Percentiles rank a stretch among this genome's conserved stretches.
These are phyloP conservation scores for Eristalis intricaria DNA, from an alignment of 2,888 invertebrate genomes.

Conservation along the genomic window DNA sequence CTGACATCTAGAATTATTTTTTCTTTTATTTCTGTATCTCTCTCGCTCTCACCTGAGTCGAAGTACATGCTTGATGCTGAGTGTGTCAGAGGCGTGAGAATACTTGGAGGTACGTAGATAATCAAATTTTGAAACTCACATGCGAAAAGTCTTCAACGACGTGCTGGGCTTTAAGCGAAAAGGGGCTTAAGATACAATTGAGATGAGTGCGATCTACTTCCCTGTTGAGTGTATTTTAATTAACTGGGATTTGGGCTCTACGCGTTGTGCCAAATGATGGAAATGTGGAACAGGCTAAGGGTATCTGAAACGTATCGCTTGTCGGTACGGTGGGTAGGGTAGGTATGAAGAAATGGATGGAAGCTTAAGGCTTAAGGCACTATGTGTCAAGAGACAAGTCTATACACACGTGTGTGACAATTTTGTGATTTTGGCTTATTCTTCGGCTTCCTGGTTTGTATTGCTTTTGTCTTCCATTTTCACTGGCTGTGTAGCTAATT, in stretches of 20 bases:
- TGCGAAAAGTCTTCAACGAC: not conserved
- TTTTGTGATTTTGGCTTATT: too few species aligned
- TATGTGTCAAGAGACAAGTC: too few species aligned
- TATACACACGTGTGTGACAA: too few species aligned
- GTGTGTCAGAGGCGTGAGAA: constrained; percentile 35
- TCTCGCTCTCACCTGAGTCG: not conserved
- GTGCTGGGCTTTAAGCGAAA: not conserved
- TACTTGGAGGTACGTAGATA: constrained; percentile 11
- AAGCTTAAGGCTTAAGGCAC: not conserved
- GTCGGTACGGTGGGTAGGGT: not conserved
- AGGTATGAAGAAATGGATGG: not conserved
- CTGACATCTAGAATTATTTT: constrained; percentile 17
- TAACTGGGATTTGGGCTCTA: not conserved
- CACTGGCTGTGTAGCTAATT: too few species aligned
- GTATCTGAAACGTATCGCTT: not conserved
- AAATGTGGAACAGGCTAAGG: not conserved
- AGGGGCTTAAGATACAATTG: not conserved
- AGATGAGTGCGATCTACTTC: not conserved
- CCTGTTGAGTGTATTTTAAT: not conserved
- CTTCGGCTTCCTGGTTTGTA: too few species aligned
- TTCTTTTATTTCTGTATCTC: constrained; percentile 8
- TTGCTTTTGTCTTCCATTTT: too few species aligned
- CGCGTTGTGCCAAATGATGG: not conserved
- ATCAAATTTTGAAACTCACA: not conserved
- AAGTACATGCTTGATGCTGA: constrained; percentile 1